Evolutionary conservation across 2,888 invertebrate genomes (phyloP).

Genomic region (Lingula anatina): DNA sequence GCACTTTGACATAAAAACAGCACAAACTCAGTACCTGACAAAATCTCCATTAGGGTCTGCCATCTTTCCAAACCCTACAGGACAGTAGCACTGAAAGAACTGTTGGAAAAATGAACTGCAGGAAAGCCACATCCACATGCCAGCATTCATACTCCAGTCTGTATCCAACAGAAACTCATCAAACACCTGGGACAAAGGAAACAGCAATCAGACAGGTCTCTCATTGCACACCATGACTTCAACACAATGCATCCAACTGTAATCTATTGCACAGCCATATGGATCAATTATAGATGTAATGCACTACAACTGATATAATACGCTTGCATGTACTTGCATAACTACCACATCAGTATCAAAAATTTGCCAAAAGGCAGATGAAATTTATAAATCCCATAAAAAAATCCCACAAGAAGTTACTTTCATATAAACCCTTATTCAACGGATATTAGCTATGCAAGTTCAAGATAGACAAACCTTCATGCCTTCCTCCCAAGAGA

Average conservation of each 20-base stretch:
- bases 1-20: too few relatives aligned
- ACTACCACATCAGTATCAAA: too few relatives aligned
- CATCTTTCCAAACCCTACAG: slow-evolving; percentile 70
- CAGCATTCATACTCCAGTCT: slow-evolving; percentile 73
- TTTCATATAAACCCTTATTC: not conserved
- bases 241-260: too few relatives aligned
- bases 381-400: too few relatives aligned
- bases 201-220: not conserved
- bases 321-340: too few relatives aligned
- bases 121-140: slow-evolving; percentile 79
- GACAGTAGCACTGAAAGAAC: slow-evolving; percentile 69
- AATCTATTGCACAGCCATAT: too few relatives aligned
- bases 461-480: slow-evolving; percentile 57
- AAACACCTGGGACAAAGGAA: slow-evolving; percentile 61
- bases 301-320: too few relatives aligned
- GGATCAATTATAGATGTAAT: too few relatives aligned
- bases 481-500: slow-evolving; percentile 77
- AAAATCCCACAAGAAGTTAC: too few relatives aligned
- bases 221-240: too few relatives aligned
- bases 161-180: slow-evolving; percentile 68
- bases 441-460: not conserved
- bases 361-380: too few relatives aligned
- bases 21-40: too few relatives aligned
- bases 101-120: slow-evolving; percentile 70
- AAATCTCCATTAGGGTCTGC: slow-evolving; percentile 82